phyloP scores from a whole-genome alignment of 2,888 invertebrate genomes.

The Tetheella fluctuosa region DNA sequence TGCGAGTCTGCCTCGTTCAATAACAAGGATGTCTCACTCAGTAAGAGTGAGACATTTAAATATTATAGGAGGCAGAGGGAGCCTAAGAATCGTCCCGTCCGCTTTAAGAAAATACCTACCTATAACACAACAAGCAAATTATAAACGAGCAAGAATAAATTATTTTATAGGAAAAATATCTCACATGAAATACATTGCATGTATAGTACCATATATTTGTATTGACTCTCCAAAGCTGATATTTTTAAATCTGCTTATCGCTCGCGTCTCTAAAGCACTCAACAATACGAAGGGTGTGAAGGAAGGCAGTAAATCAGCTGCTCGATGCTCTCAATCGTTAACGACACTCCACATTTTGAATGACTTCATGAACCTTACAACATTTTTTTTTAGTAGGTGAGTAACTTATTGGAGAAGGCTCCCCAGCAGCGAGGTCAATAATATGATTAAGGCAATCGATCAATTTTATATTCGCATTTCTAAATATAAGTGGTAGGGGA shows the following conservation, averaged over 20 bases:
- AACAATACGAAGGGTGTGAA: neutral
- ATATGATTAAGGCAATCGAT: too few relatives aligned
- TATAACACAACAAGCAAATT: too few relatives aligned
- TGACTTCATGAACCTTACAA: neutral
- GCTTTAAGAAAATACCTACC: too few relatives aligned
- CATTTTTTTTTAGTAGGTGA: neutral
- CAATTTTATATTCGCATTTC: too few relatives aligned
- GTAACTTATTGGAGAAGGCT: neutral
- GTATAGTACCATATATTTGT: neutral
- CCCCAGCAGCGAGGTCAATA: too few relatives aligned
- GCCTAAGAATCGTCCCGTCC: too few relatives aligned
- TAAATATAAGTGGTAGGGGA: too few relatives aligned
- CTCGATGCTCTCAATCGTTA: neutral
- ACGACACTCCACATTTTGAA: neutral
- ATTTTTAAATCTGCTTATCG: neutral
- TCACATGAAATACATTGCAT: neutral
- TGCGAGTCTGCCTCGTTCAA: too few relatives aligned
- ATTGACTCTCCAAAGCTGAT: neutral
- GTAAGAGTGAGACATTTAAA: too few relatives aligned
- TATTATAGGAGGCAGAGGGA: too few relatives aligned
- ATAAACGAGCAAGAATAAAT: too few relatives aligned
- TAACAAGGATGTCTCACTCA: too few relatives aligned
- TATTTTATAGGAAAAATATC: neutral
- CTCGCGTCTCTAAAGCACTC: neutral
- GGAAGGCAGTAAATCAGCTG: conserved; percentile 5